Evolutionary conservation across 2,113 vertebrate genomes (phyloP).

Genomic region (Hyperopisus bebe): DNA sequence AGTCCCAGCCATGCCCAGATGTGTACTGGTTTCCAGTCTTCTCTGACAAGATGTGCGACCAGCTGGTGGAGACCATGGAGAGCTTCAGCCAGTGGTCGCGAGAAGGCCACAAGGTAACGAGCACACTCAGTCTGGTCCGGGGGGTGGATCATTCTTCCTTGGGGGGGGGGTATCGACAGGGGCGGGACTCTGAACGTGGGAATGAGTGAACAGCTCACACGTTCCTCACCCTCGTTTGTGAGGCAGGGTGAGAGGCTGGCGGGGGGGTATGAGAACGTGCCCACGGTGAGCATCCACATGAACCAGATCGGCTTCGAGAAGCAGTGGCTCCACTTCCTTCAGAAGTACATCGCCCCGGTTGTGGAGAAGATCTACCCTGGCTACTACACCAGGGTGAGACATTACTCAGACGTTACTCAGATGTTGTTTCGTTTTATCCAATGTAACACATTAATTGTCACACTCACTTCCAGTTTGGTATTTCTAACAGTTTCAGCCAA

Average conservation of each 20-base stretch:
- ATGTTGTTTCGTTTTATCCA: background rate
- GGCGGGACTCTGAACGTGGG: background rate
- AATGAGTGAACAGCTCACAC: background rate
- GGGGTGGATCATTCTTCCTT: background rate
- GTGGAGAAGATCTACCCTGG: slow-evolving; percentile 74
- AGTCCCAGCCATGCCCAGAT: slow-evolving; percentile 62
- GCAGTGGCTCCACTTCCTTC: slow-evolving; percentile 82
- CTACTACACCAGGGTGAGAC: slow-evolving; percentile 73
- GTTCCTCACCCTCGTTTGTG: background rate
- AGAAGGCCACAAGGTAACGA: slow-evolving; percentile 59
- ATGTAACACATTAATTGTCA: background rate
- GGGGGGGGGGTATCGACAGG: background rate
- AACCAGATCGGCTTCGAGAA: slow-evolving; percentile 76
- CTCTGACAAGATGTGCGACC: slow-evolving; percentile 61
- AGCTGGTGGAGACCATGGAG: slow-evolving; percentile 73
- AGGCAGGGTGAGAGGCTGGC: slow-evolving; percentile 69
- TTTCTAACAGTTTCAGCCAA: background rate
- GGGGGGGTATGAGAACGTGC: slow-evolving; percentile 78
- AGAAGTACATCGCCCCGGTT: slow-evolving; percentile 71
- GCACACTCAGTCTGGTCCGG: background rate
- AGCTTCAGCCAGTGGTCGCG: slow-evolving; percentile 65
- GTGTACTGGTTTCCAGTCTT: slow-evolving; percentile 73
- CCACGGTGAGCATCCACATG: slow-evolving; percentile 82
- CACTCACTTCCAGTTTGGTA: background rate
- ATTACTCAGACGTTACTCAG: background rate